These are phyloP conservation scores for Diglossa cyanea DNA, from an alignment of 2,797 vertebrate species.

Conservation along the genomic window DNA sequence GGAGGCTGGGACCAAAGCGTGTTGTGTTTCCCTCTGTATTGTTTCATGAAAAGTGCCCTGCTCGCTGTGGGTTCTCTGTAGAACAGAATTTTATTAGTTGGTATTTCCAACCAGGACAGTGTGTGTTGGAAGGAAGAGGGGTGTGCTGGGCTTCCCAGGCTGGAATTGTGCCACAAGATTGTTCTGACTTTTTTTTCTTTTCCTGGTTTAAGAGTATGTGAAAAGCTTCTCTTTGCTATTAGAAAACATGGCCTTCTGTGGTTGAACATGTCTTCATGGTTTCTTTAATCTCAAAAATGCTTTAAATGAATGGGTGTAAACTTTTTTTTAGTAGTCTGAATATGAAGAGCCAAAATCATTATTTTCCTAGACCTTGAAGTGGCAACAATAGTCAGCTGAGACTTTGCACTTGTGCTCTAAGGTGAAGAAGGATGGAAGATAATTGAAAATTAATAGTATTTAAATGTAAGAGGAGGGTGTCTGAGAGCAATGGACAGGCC, in stretches of 20 bases:
- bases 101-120: not conserved
- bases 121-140: not conserved
- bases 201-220: slow-evolving; percentile 16
- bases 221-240: slow-evolving; percentile 59
- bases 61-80: not conserved
- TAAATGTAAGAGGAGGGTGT: slow-evolving; percentile 51
- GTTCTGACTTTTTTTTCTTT: not conserved
- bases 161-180: not conserved
- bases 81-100: slow-evolving; percentile 37
- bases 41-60: not conserved
- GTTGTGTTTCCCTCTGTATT: not conserved
- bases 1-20: not conserved
- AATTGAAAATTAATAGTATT: slow-evolving; percentile 70
- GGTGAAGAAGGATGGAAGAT: slow-evolving; percentile 70
- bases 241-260: slow-evolving; percentile 59
- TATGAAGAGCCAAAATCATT: slow-evolving; percentile 73
- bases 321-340: slow-evolving; percentile 71
- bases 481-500: slow-evolving; percentile 30
- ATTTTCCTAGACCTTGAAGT: slow-evolving; percentile 68
- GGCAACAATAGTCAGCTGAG: slow-evolving; percentile 72
- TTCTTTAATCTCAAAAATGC: slow-evolving; percentile 73
- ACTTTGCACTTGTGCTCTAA: slow-evolving; percentile 71
- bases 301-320: slow-evolving; percentile 74
- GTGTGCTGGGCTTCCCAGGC: not conserved
- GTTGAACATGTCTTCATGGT: slow-evolving; percentile 72